Conservation (phyloP, 2,888 invertebrate species). For the Dynastes tityus region DNA sequence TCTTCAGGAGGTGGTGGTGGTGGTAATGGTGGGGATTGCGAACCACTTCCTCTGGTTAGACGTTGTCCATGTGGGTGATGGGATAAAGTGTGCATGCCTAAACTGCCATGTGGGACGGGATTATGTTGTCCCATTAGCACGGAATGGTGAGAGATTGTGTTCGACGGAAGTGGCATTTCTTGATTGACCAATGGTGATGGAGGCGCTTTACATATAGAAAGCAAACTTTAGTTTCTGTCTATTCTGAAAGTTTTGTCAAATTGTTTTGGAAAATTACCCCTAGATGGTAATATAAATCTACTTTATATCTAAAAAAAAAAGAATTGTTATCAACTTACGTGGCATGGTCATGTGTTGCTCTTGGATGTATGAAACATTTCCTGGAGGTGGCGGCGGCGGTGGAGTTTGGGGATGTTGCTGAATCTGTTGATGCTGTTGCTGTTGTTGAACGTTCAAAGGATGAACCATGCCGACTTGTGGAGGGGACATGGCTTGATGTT, state of each 20-base stretch:
- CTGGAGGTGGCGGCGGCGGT: slow-evolving; percentile 79
- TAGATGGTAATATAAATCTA: too few species aligned
- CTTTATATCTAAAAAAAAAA: neutral
- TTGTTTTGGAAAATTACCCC: neutral
- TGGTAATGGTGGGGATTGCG: slow-evolving; percentile 87
- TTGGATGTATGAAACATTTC: slow-evolving; percentile 69
- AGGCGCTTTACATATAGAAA: slow-evolving; percentile 76
- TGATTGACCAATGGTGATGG: slow-evolving; percentile 83
- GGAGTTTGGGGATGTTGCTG: slow-evolving; percentile 73
- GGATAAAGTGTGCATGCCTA: slow-evolving; percentile 72
- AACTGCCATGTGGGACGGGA: slow-evolving; percentile 67
- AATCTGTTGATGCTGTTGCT: slow-evolving; percentile 57
- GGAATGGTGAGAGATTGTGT: slow-evolving; percentile 63
- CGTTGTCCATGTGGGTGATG: slow-evolving; percentile 66
- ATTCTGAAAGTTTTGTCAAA: too few species aligned
- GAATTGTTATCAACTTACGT: slow-evolving; percentile 75
- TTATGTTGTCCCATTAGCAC: slow-evolving; percentile 68
- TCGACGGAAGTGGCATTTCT: slow-evolving; percentile 75
- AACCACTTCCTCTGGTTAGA: slow-evolving; percentile 71
- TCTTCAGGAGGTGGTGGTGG: slow-evolving; percentile 90
- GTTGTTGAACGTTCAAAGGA: slow-evolving; percentile 75
- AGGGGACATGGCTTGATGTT: slow-evolving; percentile 63
- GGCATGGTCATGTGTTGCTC: slow-evolving; percentile 85
- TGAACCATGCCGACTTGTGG: slow-evolving; percentile 88
- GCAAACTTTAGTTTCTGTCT: slow-evolving; percentile 2